Evolutionary conservation across 2,888 invertebrate genomes (phyloP), one percentile per base, ranked within the genome.

Genomic region (Drosophila hamatofila): DNA sequence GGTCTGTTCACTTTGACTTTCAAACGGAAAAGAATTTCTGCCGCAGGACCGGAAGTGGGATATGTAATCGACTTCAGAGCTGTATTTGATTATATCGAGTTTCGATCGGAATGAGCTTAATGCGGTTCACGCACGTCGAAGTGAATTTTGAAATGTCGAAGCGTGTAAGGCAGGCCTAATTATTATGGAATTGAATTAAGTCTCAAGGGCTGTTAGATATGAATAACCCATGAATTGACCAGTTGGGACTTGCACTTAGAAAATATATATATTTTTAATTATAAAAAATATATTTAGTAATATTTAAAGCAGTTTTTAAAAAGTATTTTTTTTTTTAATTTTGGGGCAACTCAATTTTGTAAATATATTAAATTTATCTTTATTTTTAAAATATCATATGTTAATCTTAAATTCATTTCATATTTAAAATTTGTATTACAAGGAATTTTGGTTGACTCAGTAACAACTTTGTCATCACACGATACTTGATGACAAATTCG

Each of bases 361-460:
- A 14, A 35, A 14, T 12, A 35, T 12, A 12, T 4, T 12, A 35
- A 6, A 7, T 12, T 21, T 41, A 5, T 21, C 4, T 42, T 21
- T 0, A 21, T 2, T 1, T 41, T 41, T 18, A 7, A 7, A 2
- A 37, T 16, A 6, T 8, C 39, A n/a, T 39, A 39, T n/a, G 8
- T n/a, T 41, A 41, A 11, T 7, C 4, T 21, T 42, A 42, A 42
- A 6, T 42, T 21, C 2, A 9, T 27, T n/a, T 52, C 7, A 18
- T 25, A 25, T 37, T 55, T 27, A 0, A 39, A 18, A 54, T 8
- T 25, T 6, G 0, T 12, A 8, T 18, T 5, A 2, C 41, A 35
- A 30, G 16, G 21, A 56, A 57, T 37, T 71, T 72, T 9, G 14
- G 16, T 18, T 23, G 33, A 44, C n/a, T 27, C 23, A 35, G 48